phyloP scores from a whole-genome alignment of 1,140 invertebrate genomes.

The Trichomalopsis sarcophagae region DNA sequence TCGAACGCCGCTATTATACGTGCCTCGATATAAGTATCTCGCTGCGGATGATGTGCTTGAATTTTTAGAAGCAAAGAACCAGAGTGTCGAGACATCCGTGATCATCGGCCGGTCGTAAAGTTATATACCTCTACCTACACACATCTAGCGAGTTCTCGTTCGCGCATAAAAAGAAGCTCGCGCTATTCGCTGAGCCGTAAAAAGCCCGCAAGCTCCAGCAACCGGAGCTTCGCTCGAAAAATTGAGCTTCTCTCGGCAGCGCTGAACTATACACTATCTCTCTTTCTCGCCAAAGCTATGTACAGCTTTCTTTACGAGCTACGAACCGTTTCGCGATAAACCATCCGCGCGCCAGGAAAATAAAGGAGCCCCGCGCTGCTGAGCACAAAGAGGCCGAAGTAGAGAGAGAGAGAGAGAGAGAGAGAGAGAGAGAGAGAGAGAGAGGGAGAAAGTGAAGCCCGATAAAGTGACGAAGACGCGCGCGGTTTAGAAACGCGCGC shows the following conservation, averaged over 20 bases:
- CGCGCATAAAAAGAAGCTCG: neutral
- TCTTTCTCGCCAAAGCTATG: neutral
- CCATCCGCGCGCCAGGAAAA: neutral
- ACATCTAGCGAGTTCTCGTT: neutral
- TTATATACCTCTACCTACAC: neutral
- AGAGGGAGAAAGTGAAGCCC: neutral
- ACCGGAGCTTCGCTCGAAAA: neutral
- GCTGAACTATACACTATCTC: neutral
- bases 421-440: neutral
- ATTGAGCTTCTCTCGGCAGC: neutral
- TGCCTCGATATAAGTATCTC: too few species aligned
- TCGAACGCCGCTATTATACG: too few species aligned
- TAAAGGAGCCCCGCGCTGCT: neutral
- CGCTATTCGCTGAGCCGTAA: neutral
- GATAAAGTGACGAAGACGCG: neutral
- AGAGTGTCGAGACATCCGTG: too few species aligned
- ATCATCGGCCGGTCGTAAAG: too few species aligned
- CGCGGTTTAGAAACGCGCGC: neutral
- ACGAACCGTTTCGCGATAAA: neutral
- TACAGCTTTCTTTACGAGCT: neutral
- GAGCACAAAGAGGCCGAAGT: neutral
- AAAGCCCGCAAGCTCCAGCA: neutral
- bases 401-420: neutral
- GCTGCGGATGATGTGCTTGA: neutral
- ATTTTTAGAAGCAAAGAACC: neutral